Base-by-base conservation (phyloP, 2,888 invertebrate genomes). In the Stictocephala bisonia region DNA sequence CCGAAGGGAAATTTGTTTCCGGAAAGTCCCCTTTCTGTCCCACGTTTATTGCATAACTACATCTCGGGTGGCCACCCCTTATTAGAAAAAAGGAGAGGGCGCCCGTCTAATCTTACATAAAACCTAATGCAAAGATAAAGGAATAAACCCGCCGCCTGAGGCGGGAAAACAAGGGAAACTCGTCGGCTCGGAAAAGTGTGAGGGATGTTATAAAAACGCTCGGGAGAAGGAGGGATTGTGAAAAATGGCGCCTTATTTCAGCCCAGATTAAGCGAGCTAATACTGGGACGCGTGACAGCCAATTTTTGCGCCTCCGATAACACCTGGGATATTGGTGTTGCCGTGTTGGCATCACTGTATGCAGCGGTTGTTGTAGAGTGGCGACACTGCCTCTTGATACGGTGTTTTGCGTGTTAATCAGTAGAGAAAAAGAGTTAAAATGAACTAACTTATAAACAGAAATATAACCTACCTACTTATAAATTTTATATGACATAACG, bases 221-320 rank as follows among this genome's bases (percentile, higher is more conserved):
- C n/a, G n/a, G n/a, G n/a, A n/a, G n/a, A 29, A 80, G 81, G 53
- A 80, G 81, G 75, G 75, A 78, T 74, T 79, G 76, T 78, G 69
- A 71, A 60, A 60, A 60, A 66, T 50, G 50, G 67, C 48, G 48
- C 50, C 67, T 50, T 67, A 27, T 44, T 50, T 67, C 44, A 67
- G 60, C 20, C 60, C 13, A 60, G 60, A 60, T 60, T 60, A 60
- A 29, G 60, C 60, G 24, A 44, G 51, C 31, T 31, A 69, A 50
- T 50, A 48, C 68, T 24, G 31, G 18, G 35, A 29, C 29, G 44
- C 44, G 68, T 35, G 68, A 51, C 20, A 27, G 41, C 67, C 50
- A 69, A 48, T 41, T 66, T n/a, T 15, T 15, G 44, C 44, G n/a
- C n/a, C n/a, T n/a, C 44, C 40, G 44, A 20, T n/a, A n/a, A 41